Conservation (phyloP, 2,888 invertebrate genomes). For the Dynastes grantii region DNA sequence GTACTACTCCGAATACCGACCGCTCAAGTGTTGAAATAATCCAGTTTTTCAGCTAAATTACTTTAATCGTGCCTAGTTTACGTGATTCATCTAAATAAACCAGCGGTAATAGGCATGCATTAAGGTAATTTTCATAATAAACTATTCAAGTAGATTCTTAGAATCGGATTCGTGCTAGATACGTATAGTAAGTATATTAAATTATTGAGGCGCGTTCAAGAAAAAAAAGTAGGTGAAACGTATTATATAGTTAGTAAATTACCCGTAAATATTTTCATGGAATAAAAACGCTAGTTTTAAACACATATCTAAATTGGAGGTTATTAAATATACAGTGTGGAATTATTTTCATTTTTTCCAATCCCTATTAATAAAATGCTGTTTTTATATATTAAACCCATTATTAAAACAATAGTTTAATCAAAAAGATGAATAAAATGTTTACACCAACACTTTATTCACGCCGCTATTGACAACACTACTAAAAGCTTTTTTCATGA, state of each 20-base stretch:
- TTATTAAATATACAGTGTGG: too few relatives aligned
- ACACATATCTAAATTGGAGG: too few relatives aligned
- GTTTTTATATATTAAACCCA: too few relatives aligned
- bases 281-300: background rate
- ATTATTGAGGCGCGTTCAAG: background rate
- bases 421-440: too few relatives aligned
- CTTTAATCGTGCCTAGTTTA: constrained; percentile 11
- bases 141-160: background rate
- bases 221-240: background rate
- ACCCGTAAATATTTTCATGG: background rate
- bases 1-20: background rate
- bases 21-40: constrained; percentile 22
- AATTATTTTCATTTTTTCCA: too few relatives aligned
- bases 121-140: constrained; percentile 10
- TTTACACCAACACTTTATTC: too few relatives aligned
- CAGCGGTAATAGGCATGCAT: background rate
- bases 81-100: constrained; percentile 12
- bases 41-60: constrained; percentile 28
- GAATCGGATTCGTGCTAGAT: background rate
- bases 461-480: too few relatives aligned
- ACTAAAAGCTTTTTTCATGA: too few relatives aligned
- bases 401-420: too few relatives aligned
- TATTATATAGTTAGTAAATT: background rate
- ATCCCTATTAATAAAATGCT: too few relatives aligned
- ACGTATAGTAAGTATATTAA: background rate